phyloP scores from a whole-genome alignment of 2,113 vertebrate genomes.

The Sclerurus mexicanus region DNA sequence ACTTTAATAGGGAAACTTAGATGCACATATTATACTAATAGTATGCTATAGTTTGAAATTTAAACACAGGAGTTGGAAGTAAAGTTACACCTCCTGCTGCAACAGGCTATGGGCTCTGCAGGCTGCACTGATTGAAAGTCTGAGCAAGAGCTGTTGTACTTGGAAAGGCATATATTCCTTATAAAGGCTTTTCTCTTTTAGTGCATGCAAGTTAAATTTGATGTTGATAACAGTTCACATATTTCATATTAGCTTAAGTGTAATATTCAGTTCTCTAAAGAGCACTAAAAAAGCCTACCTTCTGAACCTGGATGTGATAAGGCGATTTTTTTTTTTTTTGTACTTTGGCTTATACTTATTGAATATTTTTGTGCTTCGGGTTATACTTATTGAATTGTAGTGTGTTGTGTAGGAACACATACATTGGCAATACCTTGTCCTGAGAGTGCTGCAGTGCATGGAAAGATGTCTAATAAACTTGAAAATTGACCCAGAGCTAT shows the following conservation, averaged over 20 bases:
- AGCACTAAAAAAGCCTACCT: neutral
- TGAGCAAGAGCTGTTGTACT: neutral
- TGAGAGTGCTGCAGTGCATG: neutral
- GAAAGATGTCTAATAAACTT: neutral
- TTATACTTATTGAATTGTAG: neutral
- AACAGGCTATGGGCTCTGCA: neutral
- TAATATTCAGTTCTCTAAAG: neutral
- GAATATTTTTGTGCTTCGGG: neutral
- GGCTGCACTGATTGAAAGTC: neutral
- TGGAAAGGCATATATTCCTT: neutral
- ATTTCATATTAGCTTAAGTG: neutral
- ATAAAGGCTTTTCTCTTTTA: neutral
- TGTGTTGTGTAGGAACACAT: neutral
- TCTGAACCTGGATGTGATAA: neutral
- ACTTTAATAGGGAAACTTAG: conserved; percentile 6
- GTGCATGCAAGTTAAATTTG: neutral
- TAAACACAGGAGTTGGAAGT: neutral
- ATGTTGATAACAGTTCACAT: neutral
- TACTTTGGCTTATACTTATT: neutral
- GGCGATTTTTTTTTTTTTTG: neutral
- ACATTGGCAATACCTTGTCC: neutral
- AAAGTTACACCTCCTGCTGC: neutral
- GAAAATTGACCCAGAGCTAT: neutral
- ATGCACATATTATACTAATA: neutral
- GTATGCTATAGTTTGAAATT: neutral